These are phyloP conservation scores for Hetaerina titia DNA, from an alignment of 2,888 invertebrate genomes.

Conservation along the genomic window DNA sequence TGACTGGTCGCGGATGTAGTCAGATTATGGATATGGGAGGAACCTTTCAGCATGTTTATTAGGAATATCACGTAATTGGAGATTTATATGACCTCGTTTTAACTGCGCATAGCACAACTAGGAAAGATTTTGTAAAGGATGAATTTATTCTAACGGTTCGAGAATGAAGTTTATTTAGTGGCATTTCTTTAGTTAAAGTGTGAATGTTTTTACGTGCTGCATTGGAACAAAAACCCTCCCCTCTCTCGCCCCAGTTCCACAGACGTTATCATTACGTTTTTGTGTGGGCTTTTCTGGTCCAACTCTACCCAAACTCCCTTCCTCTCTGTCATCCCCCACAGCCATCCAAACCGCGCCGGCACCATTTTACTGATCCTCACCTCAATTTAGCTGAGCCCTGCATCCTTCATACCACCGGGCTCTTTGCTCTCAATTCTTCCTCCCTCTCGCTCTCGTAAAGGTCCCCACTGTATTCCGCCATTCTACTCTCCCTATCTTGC, in stretches of 20 bases:
- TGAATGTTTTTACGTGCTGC: background rate
- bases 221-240: background rate
- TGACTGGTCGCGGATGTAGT: too few species aligned
- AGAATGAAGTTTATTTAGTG: background rate
- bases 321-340: background rate
- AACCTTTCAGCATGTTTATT: too few species aligned
- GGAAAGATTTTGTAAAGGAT: background rate
- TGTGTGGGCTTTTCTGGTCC: background rate
- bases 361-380: slow-evolving; percentile 35
- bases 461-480: background rate
- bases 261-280: slow-evolving; percentile 6
- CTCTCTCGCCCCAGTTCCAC: background rate
- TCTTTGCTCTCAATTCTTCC: background rate
- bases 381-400: slow-evolving; percentile 32
- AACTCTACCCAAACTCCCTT: background rate
- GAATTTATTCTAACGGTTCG: background rate
- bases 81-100: too few species aligned
- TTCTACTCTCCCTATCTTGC: background rate
- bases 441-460: background rate
- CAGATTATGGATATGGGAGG: too few species aligned
- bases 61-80: too few species aligned
- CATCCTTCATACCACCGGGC: slow-evolving; percentile 9
- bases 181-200: background rate
- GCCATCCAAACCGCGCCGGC: background rate
- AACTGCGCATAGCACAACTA: too few species aligned